Percentiles rank a stretch among this genome's conserved stretches.
Evolutionary conservation across 2,888 invertebrate species (phyloP).

Genomic region (Chymomyza procnemis): DNA sequence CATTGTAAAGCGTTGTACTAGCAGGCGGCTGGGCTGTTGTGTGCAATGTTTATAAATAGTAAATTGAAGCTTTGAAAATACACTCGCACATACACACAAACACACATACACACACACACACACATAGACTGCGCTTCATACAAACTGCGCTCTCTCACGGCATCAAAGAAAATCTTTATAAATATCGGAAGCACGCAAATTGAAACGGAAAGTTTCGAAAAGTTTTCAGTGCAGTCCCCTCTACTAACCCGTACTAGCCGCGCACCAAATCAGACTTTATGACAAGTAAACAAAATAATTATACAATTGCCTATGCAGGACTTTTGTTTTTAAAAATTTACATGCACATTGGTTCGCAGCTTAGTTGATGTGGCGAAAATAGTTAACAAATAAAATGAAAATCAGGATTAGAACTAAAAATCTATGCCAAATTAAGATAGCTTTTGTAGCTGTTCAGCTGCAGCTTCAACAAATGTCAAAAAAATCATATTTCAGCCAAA

Average conservation of each 20-base stretch:
- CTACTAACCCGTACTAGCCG: neutral
- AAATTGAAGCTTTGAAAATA: constrained; percentile 29
- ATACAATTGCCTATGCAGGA: constrained; percentile 8
- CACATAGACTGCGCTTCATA: constrained; percentile 22
- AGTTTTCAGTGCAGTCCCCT: neutral
- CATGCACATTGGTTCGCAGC: too few species aligned
- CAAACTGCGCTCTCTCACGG: constrained; percentile 2
- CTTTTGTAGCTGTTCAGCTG: too few species aligned
- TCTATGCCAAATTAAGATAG: too few species aligned
- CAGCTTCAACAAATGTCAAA: too few species aligned
- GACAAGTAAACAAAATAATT: constrained; percentile 45
- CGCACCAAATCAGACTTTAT: neutral
- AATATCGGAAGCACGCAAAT: constrained; percentile 31
- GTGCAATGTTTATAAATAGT: constrained; percentile 40
- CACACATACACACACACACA: constrained; percentile 7
- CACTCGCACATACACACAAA: too few species aligned
- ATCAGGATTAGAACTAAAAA: too few species aligned
- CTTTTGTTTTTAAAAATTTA: neutral
- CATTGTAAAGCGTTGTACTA: neutral
- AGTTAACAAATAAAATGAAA: too few species aligned
- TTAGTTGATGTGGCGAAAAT: too few species aligned
- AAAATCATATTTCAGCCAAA: too few species aligned
- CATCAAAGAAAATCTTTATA: constrained; percentile 26
- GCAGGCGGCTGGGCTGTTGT: neutral
- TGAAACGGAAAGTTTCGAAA: constrained; percentile 27